A percentile compares a stretch with the other conserved stretches of the same genome.
These are phyloP conservation scores for Aurelia aurita complex sp. Pacific DNA, from an alignment of 30 jellyfish, hydroid and myxozoan genomes.

Conservation along the genomic window DNA sequence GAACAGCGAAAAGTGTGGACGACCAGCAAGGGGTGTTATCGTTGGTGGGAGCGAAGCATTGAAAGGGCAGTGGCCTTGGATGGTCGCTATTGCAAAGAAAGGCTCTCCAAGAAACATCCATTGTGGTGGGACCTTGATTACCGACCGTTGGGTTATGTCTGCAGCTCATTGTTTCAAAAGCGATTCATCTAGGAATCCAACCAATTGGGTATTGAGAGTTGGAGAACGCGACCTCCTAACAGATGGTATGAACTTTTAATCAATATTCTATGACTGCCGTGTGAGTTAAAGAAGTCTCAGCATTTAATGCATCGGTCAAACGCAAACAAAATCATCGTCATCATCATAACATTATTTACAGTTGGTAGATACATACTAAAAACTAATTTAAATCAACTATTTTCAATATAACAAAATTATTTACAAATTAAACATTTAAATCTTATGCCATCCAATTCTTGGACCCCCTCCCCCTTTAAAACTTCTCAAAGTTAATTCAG, in stretches of 20 bases:
- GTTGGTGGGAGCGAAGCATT: constrained; percentile 56
- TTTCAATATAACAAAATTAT: no score
- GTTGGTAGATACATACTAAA: no score
- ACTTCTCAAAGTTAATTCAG: no score
- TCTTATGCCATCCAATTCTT: no score
- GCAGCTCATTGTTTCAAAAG: constrained; percentile 74
- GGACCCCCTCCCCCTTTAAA: no score
- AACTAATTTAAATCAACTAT: no score
- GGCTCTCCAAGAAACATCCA: constrained; percentile 21
- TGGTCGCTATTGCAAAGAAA: constrained; percentile 54
- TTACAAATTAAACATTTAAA: no score
- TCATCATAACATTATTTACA: no score
- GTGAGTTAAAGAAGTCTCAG: no score
- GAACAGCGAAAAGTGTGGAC: constrained; percentile 41
- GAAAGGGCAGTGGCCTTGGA: constrained; percentile 74
- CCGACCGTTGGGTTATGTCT: constrained; percentile 65
- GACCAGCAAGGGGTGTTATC: constrained; percentile 2
- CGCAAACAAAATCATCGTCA: no score
- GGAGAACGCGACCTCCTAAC: constrained; percentile 52
- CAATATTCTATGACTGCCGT: background rate
- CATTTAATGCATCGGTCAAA: no score
- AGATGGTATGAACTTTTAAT: constrained; percentile 15
- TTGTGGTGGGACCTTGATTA: constrained; percentile 69
- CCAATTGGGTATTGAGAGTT: constrained; percentile 28
- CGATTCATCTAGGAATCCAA: constrained; percentile 18